phyloP scores from a whole-genome alignment of 2,113 vertebrate genomes.

The Dascyllus trimaculatus region DNA sequence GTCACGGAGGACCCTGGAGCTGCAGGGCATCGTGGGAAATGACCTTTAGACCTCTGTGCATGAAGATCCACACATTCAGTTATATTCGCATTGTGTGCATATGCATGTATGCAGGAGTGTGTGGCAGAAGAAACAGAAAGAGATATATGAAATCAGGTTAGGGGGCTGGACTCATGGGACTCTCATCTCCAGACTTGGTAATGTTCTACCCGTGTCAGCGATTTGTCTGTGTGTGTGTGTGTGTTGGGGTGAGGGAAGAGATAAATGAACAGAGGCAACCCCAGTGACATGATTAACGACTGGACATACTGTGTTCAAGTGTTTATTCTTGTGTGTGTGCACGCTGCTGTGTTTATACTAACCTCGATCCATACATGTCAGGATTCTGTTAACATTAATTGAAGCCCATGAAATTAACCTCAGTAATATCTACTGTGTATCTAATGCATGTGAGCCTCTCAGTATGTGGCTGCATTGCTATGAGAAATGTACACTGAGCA shows the following conservation, averaged over 20 bases:
- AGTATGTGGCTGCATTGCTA: not conserved
- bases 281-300: slow-evolving; percentile 58
- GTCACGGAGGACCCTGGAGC: slow-evolving; percentile 52
- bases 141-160: slow-evolving; percentile 37
- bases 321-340: slow-evolving; percentile 19
- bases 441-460: not conserved
- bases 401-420: slow-evolving; percentile 30
- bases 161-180: slow-evolving; percentile 35
- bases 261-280: slow-evolving; percentile 45
- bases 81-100: not conserved
- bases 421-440: not conserved
- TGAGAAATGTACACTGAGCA: slow-evolving; percentile 23
- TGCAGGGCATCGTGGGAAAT: slow-evolving; percentile 76
- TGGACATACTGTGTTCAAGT: not conserved
- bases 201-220: slow-evolving; percentile 53
- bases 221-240: slow-evolving; percentile 38
- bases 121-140: not conserved
- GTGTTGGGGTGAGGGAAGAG: not conserved
- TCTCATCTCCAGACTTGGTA: slow-evolving; percentile 38
- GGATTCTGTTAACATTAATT: slow-evolving; percentile 37
- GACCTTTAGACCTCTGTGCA: slow-evolving; percentile 56
- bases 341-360: not conserved
- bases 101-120: not conserved
- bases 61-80: slow-evolving; percentile 13
- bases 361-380: slow-evolving; percentile 16